Base-by-base conservation (phyloP, 1,140 invertebrate species). In the Lepidurus couesii region DNA sequence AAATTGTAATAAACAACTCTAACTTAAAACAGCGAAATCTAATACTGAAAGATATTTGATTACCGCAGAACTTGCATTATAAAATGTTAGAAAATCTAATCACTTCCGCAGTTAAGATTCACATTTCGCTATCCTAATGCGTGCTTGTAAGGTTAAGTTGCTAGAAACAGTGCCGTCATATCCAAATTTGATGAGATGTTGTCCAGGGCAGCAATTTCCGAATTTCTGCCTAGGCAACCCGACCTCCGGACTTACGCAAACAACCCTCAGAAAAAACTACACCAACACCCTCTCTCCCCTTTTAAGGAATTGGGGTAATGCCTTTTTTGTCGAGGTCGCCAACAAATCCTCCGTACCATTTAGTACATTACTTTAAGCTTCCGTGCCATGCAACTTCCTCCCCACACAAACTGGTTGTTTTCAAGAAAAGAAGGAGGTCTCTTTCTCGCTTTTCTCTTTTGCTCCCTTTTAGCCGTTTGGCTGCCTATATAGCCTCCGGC, bases 401-500 rank as follows among this genome's bases (percentile, higher is more conserved):
- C 53, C 16, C 9, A 65, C 6, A 16, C 16, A 65, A 47, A 10
- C 45, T 21, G 16, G 6, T 21, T 65, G 53, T 65, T 65, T 65
- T 16, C 16, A 65, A 13, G 47, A 6, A 21, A 65, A 16, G 16
- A 4, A 16, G 53, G 4, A 13, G 53, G 21, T n/a, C 21, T 65
- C 47, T 65, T 21, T 65, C 6, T 65, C 53, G 16, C 16, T 65
- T 9, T 65, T 13, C 13, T 21, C 53, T 21, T 16, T 21, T 65
- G 53, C 13, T 65, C 53, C 1, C 0, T 21, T 65, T 65, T 65
- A 21, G 53, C 53, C 53, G 53, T 65, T 65, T 65, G 53, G 53
- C 53, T 65, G 53, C 53, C 53, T 21, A 9, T 65, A 13, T 65
- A 65, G 53, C 53, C 53, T 65, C 45, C 53, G n/a, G 53, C 53